Conservation (phyloP, 2,113 vertebrate species). For the Riparia riparia region DNA sequence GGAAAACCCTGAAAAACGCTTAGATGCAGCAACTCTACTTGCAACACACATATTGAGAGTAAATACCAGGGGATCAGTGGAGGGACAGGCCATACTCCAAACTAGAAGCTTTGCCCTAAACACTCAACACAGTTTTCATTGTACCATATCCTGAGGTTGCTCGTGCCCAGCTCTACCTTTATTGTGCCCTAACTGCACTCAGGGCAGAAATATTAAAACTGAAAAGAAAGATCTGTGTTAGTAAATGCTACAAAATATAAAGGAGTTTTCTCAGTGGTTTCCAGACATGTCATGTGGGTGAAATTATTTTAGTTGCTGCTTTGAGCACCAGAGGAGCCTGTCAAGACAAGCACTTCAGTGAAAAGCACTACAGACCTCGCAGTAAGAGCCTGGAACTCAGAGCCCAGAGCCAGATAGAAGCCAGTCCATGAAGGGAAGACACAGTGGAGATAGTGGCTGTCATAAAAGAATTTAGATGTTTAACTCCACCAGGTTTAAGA, state of each 20-base stretch:
- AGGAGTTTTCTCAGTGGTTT: background rate
- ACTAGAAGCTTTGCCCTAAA: background rate
- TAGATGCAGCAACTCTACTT: background rate
- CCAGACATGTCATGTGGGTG: background rate
- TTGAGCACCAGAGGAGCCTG: background rate
- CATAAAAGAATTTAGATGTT: background rate
- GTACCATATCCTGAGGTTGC: background rate
- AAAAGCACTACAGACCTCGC: background rate
- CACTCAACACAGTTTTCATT: background rate
- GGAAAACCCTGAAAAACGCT: background rate
- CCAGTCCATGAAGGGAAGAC: background rate
- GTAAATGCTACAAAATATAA: background rate
- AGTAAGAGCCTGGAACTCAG: background rate
- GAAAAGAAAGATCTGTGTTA: background rate
- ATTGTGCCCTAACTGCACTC: background rate
- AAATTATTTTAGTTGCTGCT: background rate
- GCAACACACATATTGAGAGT: background rate
- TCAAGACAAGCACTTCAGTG: background rate
- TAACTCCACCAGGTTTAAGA: background rate
- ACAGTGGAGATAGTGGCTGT: background rate
- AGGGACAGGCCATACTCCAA: background rate
- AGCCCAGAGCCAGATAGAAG: background rate
- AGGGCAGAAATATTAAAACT: background rate
- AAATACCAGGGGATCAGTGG: background rate
- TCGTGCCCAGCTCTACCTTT: background rate